Evolutionary conservation across 2,113 vertebrate species (phyloP), one percentile per base, ranked within the genome.

Genomic region (Pagrus major): DNA sequence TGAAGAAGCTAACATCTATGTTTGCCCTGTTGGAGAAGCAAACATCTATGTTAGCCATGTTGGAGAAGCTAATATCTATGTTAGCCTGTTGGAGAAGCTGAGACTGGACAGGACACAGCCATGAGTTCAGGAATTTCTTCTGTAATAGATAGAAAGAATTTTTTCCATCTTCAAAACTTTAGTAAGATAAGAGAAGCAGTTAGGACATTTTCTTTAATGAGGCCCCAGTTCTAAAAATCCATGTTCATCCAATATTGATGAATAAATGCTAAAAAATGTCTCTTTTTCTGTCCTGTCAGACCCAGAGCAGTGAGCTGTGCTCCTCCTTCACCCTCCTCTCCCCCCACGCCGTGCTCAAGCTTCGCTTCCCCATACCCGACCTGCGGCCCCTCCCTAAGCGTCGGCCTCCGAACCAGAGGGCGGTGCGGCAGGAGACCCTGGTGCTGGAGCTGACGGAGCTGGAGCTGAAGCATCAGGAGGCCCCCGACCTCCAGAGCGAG

Each of bases 321-420:
- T 94, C 95, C 44, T 94, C 94, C 68, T 91, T 96, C 86, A 86
- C 90, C 49, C 90, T 97, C 25, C 81, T 93, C 0, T 96, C 97
- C 5, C 96, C 96, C 1, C 94, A 92, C 65, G 94, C 95, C 18
- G 76, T 95, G 0, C 89, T 98, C 46, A 93, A 87, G 52, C 92
- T 98, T 54, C 95, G 92, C 65, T 97, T 98, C 88, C 97, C 97
- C 52, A 87, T 98, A 15, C 96, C 97, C 0, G 97, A 98, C 90
- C 92, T 98, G 41, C 93, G 95, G 12, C 94, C 95, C 11, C 85
- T 65, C 6, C 89, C 93, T 0, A 89, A 95, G 81, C 94, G 96
- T 14, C 93, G 95, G 4, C 94, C 95, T 8, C 90, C 93, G 9
- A 92, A 82, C 0, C 93, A 96, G 72, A 95, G 78, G 76, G 93